Percentiles rank a stretch among this genome's conserved stretches.
Conservation (phyloP, 2,888 invertebrate species). For the Zaprionus lineosus region DNA sequence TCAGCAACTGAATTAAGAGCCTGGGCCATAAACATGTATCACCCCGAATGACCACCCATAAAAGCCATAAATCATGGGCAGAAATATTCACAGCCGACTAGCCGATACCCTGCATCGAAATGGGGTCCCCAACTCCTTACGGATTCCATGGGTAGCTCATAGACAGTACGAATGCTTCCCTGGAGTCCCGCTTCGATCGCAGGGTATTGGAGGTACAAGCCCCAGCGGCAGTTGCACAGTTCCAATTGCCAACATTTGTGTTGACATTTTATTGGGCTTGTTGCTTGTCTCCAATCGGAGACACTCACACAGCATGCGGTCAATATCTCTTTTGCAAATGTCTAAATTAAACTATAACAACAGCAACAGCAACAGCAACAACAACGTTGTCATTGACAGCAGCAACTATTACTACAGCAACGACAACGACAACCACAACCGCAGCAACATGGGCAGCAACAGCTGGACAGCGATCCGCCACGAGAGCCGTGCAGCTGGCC, state of each 20-base stretch:
- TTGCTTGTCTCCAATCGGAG: slow-evolving; percentile 19
- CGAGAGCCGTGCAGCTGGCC: slow-evolving; percentile 38
- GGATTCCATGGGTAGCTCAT: too few species aligned
- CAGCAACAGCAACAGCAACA: slow-evolving; percentile 8
- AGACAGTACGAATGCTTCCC: too few species aligned
- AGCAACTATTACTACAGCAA: neutral
- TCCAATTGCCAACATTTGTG: slow-evolving; percentile 69
- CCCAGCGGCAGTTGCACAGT: slow-evolving; percentile 34
- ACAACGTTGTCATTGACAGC: too few species aligned
- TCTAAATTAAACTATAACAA: slow-evolving; percentile 70
- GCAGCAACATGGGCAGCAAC: neutral
- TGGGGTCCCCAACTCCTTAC: neutral
- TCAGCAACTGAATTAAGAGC: slow-evolving; percentile 50
- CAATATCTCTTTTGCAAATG: slow-evolving; percentile 63
- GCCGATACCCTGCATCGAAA: slow-evolving; percentile 25
- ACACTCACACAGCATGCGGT: slow-evolving; percentile 56
- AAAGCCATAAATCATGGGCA: slow-evolving; percentile 42
- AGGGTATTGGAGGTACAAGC: slow-evolving; percentile 22
- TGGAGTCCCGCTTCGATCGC: too few species aligned
- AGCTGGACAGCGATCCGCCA: neutral
- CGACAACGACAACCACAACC: slow-evolving; percentile 33
- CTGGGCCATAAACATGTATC: slow-evolving; percentile 51
- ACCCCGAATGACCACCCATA: slow-evolving; percentile 62
- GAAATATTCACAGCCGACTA: neutral
- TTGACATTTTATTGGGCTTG: slow-evolving; percentile 75